Percentiles rank a stretch among this genome's conserved stretches.
phyloP scores from a whole-genome alignment of 2,113 vertebrate genomes.

The Xiphophorus hellerii region DNA sequence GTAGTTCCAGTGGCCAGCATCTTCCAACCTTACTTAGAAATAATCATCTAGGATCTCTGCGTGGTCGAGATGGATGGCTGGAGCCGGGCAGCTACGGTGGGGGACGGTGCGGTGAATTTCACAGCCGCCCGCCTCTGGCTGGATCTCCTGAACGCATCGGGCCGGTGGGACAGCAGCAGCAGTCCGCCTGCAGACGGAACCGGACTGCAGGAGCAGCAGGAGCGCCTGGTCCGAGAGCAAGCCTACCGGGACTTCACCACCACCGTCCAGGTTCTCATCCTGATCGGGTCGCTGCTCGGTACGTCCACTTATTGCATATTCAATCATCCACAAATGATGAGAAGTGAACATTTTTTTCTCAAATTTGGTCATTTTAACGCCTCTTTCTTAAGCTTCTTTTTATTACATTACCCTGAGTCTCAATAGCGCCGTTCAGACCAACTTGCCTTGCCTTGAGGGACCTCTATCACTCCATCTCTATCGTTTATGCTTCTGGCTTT shows the following conservation, averaged over 20 bases:
- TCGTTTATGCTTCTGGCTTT: background rate
- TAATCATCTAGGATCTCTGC: slow-evolving; percentile 6
- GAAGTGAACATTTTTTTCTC: no score
- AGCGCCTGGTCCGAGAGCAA: slow-evolving; percentile 75
- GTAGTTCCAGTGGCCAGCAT: slow-evolving; percentile 7
- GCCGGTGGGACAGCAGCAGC: slow-evolving; percentile 74
- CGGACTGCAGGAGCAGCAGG: slow-evolving; percentile 41
- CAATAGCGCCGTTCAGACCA: no score
- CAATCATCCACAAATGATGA: background rate
- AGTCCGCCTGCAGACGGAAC: slow-evolving; percentile 63
- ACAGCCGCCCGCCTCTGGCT: slow-evolving; percentile 68
- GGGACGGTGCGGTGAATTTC: slow-evolving; percentile 70
- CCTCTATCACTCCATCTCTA: background rate
- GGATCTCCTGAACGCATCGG: slow-evolving; percentile 77
- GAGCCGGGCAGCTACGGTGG: slow-evolving; percentile 77
- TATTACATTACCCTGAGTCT: no score
- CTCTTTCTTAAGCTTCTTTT: no score
- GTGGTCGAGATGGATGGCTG: slow-evolving; percentile 64
- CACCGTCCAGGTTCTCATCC: slow-evolving; percentile 88
- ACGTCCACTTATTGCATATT: slow-evolving; percentile 60
- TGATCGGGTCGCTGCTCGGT: slow-evolving; percentile 91
- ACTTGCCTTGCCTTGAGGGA: no score
- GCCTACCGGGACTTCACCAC: slow-evolving; percentile 91
- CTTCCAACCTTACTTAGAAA: slow-evolving; percentile 16
- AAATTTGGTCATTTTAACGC: no score